These are phyloP conservation scores for Eurytoma californica DNA, from an alignment of 2,888 invertebrate genomes.

Conservation along the genomic window DNA sequence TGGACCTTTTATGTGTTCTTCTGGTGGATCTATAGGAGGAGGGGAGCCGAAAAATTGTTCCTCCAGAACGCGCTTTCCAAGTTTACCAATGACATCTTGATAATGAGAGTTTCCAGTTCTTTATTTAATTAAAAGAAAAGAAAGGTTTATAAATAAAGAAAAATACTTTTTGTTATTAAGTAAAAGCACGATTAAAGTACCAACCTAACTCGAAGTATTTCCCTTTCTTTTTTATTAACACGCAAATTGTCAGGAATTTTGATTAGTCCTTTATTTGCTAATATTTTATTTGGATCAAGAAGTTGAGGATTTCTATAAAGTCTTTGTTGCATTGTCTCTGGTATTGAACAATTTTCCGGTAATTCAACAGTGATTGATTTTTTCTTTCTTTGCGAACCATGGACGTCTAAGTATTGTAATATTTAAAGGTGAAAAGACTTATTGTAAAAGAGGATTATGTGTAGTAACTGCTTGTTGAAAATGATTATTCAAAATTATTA, in stretches of 20 bases:
- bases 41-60: slow-evolving; percentile 57
- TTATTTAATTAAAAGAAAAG: slow-evolving; percentile 15
- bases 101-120: slow-evolving; percentile 67
- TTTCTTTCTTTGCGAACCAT: slow-evolving; percentile 15
- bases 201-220: slow-evolving; percentile 63
- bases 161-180: neutral
- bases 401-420: slow-evolving; percentile 25
- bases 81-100: slow-evolving; percentile 59
- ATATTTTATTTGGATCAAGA: slow-evolving; percentile 11
- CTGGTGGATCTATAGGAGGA: slow-evolving; percentile 55
- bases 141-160: neutral
- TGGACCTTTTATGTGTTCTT: slow-evolving; percentile 47
- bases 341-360: slow-evolving; percentile 62
- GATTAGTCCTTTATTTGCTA: slow-evolving; percentile 11
- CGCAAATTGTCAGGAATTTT: slow-evolving; percentile 59
- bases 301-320: slow-evolving; percentile 62
- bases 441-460: slow-evolving; percentile 7
- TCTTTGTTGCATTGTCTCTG: slow-evolving; percentile 63
- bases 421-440: slow-evolving; percentile 10
- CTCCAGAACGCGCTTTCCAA: slow-evolving; percentile 60
- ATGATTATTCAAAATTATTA: slow-evolving; percentile 7
- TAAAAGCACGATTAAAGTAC: slow-evolving; percentile 35
- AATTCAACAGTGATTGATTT: slow-evolving; percentile 46
- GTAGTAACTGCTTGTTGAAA: slow-evolving; percentile 27
- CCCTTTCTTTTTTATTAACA: slow-evolving; percentile 61